A percentile compares a stretch with the other conserved stretches of the same genome.
Conservation (phyloP, 2,888 invertebrate genomes). For the Oligia fasciuncula region DNA sequence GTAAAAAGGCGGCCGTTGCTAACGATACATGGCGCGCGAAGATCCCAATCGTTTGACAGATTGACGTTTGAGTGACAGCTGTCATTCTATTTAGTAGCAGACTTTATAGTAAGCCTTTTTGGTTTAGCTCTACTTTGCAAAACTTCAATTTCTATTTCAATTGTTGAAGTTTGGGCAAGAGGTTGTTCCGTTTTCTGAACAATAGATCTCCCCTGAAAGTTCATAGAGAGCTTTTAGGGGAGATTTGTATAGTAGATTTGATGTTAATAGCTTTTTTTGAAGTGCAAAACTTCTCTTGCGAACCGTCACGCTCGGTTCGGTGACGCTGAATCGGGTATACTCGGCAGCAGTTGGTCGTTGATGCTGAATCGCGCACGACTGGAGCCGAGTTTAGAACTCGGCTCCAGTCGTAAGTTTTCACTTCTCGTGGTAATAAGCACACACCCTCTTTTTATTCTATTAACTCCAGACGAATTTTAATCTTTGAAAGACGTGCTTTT, state of each 20-base stretch:
- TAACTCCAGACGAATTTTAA: too few species aligned
- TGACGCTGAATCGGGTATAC: too few species aligned
- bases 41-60: constrained; percentile 62
- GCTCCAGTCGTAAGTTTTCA: too few species aligned
- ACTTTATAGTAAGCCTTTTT: constrained; percentile 36
- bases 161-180: neutral
- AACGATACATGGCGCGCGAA: constrained; percentile 59
- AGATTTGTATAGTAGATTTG: neutral
- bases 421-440: too few species aligned
- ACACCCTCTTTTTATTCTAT: neutral
- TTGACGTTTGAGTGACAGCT: constrained; percentile 61
- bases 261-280: neutral
- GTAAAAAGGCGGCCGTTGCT: constrained; percentile 50
- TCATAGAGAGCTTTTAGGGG: too few species aligned
- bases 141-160: neutral
- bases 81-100: constrained; percentile 46
- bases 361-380: too few species aligned
- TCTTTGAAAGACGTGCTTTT: neutral
- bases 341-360: too few species aligned
- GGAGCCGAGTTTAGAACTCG: too few species aligned
- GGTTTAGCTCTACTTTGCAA: constrained; percentile 15
- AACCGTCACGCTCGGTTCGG: too few species aligned
- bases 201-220: neutral
- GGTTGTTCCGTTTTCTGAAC: neutral
- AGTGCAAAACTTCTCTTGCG: too few species aligned